Base-by-base conservation (phyloP, 2,113 vertebrate genomes). In the Xiphias gladius region DNA sequence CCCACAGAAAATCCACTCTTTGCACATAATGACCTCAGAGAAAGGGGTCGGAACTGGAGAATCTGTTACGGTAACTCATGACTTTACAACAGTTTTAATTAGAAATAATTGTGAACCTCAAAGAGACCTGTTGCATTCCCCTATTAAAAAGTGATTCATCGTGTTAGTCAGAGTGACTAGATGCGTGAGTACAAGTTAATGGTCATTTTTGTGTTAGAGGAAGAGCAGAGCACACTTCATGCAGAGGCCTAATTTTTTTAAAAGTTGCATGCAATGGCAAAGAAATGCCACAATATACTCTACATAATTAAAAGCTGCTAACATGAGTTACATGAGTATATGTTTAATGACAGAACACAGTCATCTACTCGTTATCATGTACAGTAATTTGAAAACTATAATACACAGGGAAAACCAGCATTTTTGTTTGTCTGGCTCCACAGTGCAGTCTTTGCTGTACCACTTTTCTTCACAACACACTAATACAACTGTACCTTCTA, bases 161-260 rank as follows among this genome's bases (percentile, higher is more conserved):
- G 16, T 78, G 70, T 88, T 81, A 71, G 76, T 89, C 75, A 80
- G 37, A 65, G 76, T 78, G 75, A 85, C 84, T 63, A 66, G 69
- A 85, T 76, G 75, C 79, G 75, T 70, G 76, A 66, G 28, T 48
- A 80, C 59, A 76, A 58, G 80, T 41, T 73, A 61, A 3, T 32
- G 30, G 41, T 62, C 9, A 63, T 58, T 67, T 32, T 68, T 50
- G 58, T 58, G 50, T 84, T 39, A 58, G 30, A 28, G 43, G 64
- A 55, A 30, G 64, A 28, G 68, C 19, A 70, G 32, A 70, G 35
- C 12, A 41, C 30, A 58, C 26, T 61, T 73, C 7, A 46, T 48
- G n/a, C 7, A 37, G n/a, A 1, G 20, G 50, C 20, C 50, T 52
- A 22, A 1, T 35, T 11, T 30, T 65, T n/a, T n/a, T n/a, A 17